These are phyloP conservation scores for Bambusicola thoracicus DNA, from an alignment of 2,113 vertebrate species.

Conservation along the genomic window DNA sequence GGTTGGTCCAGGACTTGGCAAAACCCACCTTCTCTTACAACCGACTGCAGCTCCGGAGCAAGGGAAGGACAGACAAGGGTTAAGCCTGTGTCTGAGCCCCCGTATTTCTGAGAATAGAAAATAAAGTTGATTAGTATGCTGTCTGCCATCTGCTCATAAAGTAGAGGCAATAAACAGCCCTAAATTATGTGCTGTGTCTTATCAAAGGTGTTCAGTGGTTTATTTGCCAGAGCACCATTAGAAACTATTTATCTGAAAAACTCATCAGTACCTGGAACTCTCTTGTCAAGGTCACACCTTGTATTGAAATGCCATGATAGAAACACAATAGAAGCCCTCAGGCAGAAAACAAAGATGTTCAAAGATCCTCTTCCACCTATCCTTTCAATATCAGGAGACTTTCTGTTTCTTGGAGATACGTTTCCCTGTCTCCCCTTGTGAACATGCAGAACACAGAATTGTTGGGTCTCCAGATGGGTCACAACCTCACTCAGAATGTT, in stretches of 20 bases:
- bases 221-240: background rate
- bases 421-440: background rate
- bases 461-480: background rate
- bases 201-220: background rate
- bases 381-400: background rate
- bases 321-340: background rate
- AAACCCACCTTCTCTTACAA: constrained; percentile 85
- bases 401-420: background rate
- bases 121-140: background rate
- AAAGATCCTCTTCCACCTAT: background rate
- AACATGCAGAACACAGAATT: background rate
- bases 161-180: background rate
- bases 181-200: background rate
- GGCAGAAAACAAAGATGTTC: background rate
- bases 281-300: background rate
- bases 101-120: constrained; percentile 77
- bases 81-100: constrained; percentile 74
- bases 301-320: background rate
- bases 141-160: background rate
- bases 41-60: constrained; percentile 84
- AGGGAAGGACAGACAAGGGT: constrained; percentile 74
- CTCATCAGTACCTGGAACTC: background rate
- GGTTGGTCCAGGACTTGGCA: constrained; percentile 90
- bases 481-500: background rate
- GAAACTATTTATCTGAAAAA: background rate